Base-by-base conservation (phyloP, 2,888 invertebrate species). In the Epistrophe eligans region DNA sequence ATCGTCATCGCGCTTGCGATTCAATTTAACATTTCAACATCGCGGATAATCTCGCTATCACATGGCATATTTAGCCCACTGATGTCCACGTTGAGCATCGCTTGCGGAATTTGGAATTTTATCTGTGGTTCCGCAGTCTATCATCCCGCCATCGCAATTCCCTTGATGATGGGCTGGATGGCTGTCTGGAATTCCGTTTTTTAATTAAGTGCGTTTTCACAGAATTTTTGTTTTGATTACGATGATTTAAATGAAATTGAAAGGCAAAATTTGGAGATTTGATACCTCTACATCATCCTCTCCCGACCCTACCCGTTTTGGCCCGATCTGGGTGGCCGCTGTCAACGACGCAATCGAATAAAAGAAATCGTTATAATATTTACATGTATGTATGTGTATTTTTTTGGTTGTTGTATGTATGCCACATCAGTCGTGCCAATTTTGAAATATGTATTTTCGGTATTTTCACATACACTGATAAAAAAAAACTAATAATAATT, bases 51-150 rank as follows among this genome's bases (percentile, higher is more conserved):
- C 87, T 87, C 87, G 87, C 87, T 87, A 87, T 87, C 87, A 87
- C 87, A 87, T 87, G 87, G 87, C 87, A 87, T 87, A 87, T 87
- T 87, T 87, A 87, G 87, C 87, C 87, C 87, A 87, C 87, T 87
- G 87, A 87, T 87, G 87, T 87, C 87, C 83, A 74, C 71, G 45
- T 67, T 72, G 28, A 24, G 28, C 62, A 48, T 62, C 38, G n/a
- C 76, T 67, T 32, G 32, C 72, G 83, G 83, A 83, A 87, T 87
- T 87, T 55, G 83, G 83, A 71, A 76, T 83, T 79, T 83, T 85
- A 82, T 79, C 73, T 77, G 77, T 58, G 74, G 74, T 76, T 83
- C 76, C 73, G 81, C 45, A 45, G 32, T 66, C 32, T 43, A 43
- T 57, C 28, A 43, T 57, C 28, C 43, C 57, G 28, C 67, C 67